Evolutionary conservation across 37 sponge, comb jelly and placozoan species (phyloP).

Genomic region (Hexactinellida sp.): DNA sequence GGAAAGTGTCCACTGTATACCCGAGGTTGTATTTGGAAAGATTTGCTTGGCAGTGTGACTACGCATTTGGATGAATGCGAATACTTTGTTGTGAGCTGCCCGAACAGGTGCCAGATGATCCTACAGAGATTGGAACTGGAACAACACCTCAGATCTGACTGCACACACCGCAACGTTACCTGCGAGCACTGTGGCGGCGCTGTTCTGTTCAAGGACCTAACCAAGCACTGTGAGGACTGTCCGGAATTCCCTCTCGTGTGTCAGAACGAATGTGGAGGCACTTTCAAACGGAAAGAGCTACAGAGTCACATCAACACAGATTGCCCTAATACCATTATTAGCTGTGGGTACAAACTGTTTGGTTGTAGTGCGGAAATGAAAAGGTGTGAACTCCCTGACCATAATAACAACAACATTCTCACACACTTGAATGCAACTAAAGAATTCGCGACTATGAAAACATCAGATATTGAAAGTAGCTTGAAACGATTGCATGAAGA

Average conservation of each 20-base stretch:
- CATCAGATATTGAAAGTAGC: not conserved
- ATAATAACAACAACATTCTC: not conserved
- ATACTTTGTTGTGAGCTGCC: not conserved
- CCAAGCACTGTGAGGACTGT: not conserved
- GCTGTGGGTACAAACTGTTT: not conserved
- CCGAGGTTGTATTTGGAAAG: slow-evolving; percentile 9
- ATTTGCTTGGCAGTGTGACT: not conserved
- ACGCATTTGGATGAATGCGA: slow-evolving; percentile 1
- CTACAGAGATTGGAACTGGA: slow-evolving; percentile 1
- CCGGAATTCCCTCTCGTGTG: slow-evolving; percentile 9
- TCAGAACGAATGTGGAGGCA: not conserved
- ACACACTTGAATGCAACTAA: not conserved
- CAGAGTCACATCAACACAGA: not conserved
- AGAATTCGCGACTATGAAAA: not conserved
- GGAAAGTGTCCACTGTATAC: not conserved
- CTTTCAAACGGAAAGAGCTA: not conserved
- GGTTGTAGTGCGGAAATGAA: not conserved
- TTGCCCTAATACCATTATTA: not conserved
- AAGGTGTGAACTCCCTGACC: not conserved
- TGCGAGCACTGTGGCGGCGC: not conserved
- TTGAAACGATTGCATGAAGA: slow-evolving; percentile 10
- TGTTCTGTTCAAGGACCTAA: not conserved
- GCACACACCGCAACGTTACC: not conserved
- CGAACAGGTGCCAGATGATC: not conserved
- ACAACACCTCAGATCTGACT: not conserved